Evolutionary conservation across 2,797 vertebrate species (phyloP), one percentile per base, ranked within the genome.

Genomic region (Mormyrops boulengeri): DNA sequence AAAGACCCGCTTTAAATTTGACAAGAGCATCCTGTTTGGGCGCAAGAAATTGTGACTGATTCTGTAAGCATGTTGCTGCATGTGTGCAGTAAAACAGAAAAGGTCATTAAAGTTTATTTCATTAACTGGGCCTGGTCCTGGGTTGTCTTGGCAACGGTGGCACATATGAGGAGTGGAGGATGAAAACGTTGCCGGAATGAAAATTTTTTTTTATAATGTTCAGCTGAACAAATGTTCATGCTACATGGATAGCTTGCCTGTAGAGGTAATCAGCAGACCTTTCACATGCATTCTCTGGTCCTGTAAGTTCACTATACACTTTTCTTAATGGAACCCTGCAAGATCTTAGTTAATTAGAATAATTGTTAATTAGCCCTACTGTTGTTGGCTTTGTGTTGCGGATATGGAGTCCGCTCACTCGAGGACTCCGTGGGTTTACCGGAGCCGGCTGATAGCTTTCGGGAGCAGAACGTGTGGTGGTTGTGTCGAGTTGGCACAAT

Each of bases 101-200:
- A 50, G 50, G 50, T 17, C 84, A 53, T 30, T 60, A 57, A 55
- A 87, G 41, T 88, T 22, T 77, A 53, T 89, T 82, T 82, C 49
- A 82, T 80, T 89, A 89, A 44, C 50, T 53, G 41, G 30, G 88
- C 69, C 73, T n/a, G 41, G 49, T 52, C 66, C 34, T 55, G 50
- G 53, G 88, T 89, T 89, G 88, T 89, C 88, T 82, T 89, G 88
- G 88, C 73, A 89, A 89, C 88, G 11, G 73, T 17, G 88, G 50
- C 34, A 14, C 47, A 30, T 85, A 50, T 22, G 49, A 55, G 73
- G 19, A 41, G 6, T 38, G 53, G 11, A 53, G 85, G 52, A 53
- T 53, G 4, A 80, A 50, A 26, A 17, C 3, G 11, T 34, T 53
- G 30, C 11, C 0, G 30, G 30, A n/a, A 57, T 55, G 50, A 57